Base-by-base conservation (phyloP, 2,113 vertebrate genomes). In the Beaufortia kweichowensis region DNA sequence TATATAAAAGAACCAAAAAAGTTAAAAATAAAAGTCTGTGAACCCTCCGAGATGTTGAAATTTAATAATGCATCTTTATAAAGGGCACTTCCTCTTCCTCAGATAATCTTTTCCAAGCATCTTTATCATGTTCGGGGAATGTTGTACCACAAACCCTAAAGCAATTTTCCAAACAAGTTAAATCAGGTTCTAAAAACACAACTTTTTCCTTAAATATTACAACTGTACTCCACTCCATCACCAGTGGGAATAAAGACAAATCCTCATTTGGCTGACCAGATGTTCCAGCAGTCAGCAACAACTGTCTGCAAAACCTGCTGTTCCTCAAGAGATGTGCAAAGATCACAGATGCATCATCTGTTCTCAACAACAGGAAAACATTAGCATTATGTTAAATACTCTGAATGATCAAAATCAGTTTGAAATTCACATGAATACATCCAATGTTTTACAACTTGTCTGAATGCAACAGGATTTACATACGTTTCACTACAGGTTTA, bases 241-340 rank as follows among this genome's bases (percentile, higher is more conserved):
- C 85, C 67, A 19, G 64, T 70, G 62, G 82, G 78, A 67, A 56
- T 78, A 61, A 76, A 82, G 79, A 75, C 76, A 69, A 79, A 87
- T 84, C 78, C 81, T 86, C 81, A 23, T 86, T 83, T 79, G 83
- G 79, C 15, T 21, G 4, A 84, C 85, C 90, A 90, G 89, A 90
- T 91, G 89, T 90, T 90, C 67, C 57, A 76, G 80, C 78, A 80
- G 80, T 63, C 41, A 86, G 86, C 84, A 90, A 88, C 88, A 90
- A 90, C 89, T 88, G 88, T 82, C 59, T 84, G 66, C 61, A 46
- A 86, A 81, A 86, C 74, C 84, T 82, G 80, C 62, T 60, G 60
- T 48, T 83, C 75, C 84, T 87, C 84, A 67, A 62, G 84, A 85
- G 81, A 82, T 26, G 29, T 57, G 71, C 23, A 6, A 56, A 33